Evolutionary conservation across 2,113 vertebrate species (phyloP).

Genomic region (Pedionomus torquatus): DNA sequence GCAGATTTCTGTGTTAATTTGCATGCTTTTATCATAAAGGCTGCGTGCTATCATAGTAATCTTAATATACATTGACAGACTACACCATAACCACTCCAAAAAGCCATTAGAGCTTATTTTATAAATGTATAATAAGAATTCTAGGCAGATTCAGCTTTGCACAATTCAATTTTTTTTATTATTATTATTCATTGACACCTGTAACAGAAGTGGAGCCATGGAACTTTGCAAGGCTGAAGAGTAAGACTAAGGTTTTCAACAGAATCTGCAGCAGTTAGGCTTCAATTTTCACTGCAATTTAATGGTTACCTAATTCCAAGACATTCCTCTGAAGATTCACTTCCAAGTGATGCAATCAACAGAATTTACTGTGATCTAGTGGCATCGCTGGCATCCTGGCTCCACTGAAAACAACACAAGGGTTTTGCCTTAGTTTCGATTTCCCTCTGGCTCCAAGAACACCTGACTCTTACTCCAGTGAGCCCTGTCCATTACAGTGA

Average conservation of each 20-base stretch:
- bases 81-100: conserved; percentile 53
- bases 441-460: not conserved
- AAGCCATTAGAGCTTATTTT: conserved; percentile 54
- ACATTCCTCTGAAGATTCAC: not conserved
- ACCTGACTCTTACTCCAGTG: not conserved
- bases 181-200: conserved; percentile 8
- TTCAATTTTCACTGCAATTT: not conserved
- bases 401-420: not conserved
- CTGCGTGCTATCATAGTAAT: conserved; percentile 55
- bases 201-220: not conserved
- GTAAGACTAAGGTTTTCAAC: not conserved
- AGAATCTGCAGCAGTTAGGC: not conserved
- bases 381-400: not conserved
- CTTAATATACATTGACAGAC: conserved; percentile 62
- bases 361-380: not conserved
- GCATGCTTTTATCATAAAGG: conserved; percentile 65
- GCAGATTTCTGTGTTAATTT: conserved; percentile 59
- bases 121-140: conserved; percentile 37
- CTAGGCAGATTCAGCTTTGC: conserved; percentile 1
- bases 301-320: not conserved
- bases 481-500: not conserved
- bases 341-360: not conserved
- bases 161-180: not conserved
- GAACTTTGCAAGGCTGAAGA: not conserved
- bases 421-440: not conserved